These are phyloP conservation scores for Limosa lapponica DNA, from an alignment of 2,797 vertebrate species.

Conservation along the genomic window DNA sequence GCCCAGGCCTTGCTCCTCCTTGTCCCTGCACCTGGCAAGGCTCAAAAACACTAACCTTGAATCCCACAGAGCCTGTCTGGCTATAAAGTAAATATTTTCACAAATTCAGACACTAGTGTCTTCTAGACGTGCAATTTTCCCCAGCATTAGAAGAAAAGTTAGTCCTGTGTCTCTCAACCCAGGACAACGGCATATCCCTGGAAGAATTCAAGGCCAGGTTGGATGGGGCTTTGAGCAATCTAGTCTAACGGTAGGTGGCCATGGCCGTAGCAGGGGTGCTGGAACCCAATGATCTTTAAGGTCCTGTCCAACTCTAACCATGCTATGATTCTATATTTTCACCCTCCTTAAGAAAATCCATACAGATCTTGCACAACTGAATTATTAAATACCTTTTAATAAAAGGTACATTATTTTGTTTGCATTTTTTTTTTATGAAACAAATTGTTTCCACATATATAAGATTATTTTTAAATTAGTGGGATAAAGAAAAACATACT, in stretches of 20 bases:
- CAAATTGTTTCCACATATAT: not conserved
- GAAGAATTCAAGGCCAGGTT: not conserved
- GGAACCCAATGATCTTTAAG: not conserved
- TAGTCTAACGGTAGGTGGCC: not conserved
- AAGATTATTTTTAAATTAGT: not conserved
- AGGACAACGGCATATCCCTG: too few species aligned
- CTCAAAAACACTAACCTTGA: too few species aligned
- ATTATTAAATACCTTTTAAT: not conserved
- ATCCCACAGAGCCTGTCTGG: too few species aligned
- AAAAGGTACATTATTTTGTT: not conserved
- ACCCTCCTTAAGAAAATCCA: not conserved
- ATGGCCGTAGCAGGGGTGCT: not conserved
- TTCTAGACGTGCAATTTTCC: too few species aligned
- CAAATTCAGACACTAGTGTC: too few species aligned
- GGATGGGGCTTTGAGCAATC: not conserved
- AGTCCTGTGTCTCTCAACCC: too few species aligned
- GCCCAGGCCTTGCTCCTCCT: too few species aligned
- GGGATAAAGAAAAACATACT: not conserved
- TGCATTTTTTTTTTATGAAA: rapidly evolving
- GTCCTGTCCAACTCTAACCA: not conserved
- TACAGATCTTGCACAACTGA: not conserved
- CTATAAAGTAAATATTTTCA: too few species aligned
- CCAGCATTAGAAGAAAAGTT: too few species aligned
- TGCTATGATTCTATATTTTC: not conserved
- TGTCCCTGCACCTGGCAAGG: too few species aligned